Conservation (phyloP, 2,113 vertebrate species). For the Copsychus sechellarum region DNA sequence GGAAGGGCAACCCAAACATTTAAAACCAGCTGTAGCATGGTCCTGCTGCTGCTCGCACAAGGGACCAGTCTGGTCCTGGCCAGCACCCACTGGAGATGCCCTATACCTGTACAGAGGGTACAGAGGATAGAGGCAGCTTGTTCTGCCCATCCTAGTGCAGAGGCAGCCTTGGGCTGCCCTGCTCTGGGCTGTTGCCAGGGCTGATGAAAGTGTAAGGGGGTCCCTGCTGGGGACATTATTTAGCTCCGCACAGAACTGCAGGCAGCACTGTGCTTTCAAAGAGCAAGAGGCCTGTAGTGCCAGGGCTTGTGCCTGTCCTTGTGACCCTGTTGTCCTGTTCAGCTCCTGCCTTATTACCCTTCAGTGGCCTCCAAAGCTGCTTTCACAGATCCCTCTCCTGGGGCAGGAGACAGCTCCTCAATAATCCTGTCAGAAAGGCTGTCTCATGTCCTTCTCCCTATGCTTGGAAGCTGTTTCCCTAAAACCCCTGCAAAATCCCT, state of each 20-base stretch:
- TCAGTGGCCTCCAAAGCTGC: background rate
- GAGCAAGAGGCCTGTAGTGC: background rate
- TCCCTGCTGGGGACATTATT: background rate
- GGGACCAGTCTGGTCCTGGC: fast-evolving
- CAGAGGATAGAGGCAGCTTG: background rate
- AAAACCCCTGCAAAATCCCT: background rate
- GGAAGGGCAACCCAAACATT: background rate
- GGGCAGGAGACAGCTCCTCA: background rate
- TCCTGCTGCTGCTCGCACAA: background rate
- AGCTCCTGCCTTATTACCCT: background rate
- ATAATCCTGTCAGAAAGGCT: background rate
- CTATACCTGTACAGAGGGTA: no score
- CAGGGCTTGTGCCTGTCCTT: background rate
- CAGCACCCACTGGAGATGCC: background rate
- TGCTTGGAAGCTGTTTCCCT: background rate
- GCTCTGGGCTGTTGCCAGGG: fast-evolving
- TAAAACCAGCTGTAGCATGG: background rate
- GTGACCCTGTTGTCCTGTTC: background rate
- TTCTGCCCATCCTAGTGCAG: background rate
- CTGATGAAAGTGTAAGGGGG: fast-evolving
- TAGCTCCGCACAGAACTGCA: background rate
- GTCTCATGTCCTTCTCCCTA: fast-evolving
- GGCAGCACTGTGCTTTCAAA: background rate
- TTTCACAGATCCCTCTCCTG: background rate
- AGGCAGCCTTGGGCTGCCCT: background rate